phyloP scores from a whole-genome alignment of 2,797 vertebrate species.

The Tauraco hartlaubi region DNA sequence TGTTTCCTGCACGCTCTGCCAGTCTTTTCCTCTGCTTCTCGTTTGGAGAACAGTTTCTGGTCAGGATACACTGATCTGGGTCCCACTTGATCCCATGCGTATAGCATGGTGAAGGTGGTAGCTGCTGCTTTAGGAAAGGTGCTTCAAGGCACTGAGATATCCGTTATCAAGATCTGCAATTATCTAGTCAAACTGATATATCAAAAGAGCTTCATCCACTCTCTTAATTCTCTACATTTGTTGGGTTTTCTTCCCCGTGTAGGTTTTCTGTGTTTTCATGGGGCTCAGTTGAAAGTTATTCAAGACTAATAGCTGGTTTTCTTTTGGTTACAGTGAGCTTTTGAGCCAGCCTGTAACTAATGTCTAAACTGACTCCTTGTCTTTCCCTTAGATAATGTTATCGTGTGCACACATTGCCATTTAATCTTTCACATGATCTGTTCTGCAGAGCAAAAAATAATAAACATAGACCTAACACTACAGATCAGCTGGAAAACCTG shows the following conservation, averaged over 20 bases:
- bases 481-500: not conserved
- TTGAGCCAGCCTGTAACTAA: not conserved
- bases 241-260: fast-evolving
- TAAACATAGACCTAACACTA: not conserved
- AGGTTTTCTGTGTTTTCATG: not conserved
- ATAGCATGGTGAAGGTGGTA: not conserved
- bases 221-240: not conserved
- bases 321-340: not conserved
- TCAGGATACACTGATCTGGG: not conserved
- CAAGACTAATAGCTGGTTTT: not conserved
- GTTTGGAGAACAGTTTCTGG: not conserved
- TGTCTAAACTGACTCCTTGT: not conserved
- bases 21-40: not conserved
- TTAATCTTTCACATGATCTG: not conserved
- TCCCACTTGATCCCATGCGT: not conserved
- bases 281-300: not conserved
- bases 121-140: not conserved
- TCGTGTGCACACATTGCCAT: fast-evolving
- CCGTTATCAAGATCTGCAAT: not conserved
- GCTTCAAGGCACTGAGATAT: not conserved
- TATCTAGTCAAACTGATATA: not conserved
- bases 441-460: not conserved
- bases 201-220: not conserved
- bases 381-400: not conserved
- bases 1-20: not conserved